Percentiles rank a stretch among this genome's conserved stretches.
phyloP scores from a whole-genome alignment of 2,113 vertebrate species.

The Canis aureus region DNA sequence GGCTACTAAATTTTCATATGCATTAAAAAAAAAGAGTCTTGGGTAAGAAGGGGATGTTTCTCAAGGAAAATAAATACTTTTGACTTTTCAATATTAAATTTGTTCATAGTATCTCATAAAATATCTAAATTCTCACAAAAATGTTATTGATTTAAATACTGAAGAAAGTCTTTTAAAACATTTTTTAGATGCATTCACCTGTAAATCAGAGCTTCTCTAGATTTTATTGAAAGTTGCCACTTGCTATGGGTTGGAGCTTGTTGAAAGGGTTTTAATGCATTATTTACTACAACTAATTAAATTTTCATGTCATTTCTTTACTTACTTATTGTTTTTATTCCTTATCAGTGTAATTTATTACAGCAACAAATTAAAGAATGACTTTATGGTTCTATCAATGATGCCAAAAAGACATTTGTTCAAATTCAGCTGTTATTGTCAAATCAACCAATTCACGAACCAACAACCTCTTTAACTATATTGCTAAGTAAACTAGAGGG shows the following conservation, averaged over 20 bases:
- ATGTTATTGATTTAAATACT: neutral
- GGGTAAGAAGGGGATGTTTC: neutral
- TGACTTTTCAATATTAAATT: neutral
- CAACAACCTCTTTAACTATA: neutral
- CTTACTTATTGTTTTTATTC: slow-evolving; percentile 70
- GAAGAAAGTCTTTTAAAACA: neutral
- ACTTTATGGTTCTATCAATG: slow-evolving; percentile 47
- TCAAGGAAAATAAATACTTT: neutral
- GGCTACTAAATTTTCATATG: neutral
- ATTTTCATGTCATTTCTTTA: slow-evolving; percentile 75
- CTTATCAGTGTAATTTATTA: slow-evolving; percentile 69
- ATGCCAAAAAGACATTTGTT: slow-evolving; percentile 44
- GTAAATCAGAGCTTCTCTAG: neutral
- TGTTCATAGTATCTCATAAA: neutral
- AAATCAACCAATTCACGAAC: neutral
- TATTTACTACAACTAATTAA: slow-evolving; percentile 73
- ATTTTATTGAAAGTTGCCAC: slow-evolving; percentile 12
- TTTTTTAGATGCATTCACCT: neutral
- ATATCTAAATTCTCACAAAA: neutral
- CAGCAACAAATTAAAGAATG: slow-evolving; percentile 60
- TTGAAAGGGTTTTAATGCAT: slow-evolving; percentile 61
- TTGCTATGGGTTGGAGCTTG: neutral
- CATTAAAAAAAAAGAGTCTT: neutral
- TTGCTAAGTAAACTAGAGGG: neutral
- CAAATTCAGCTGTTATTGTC: neutral